These are phyloP conservation scores for Amblyopsis hoosieri DNA, from an alignment of 2,797 vertebrate species.

Conservation along the genomic window DNA sequence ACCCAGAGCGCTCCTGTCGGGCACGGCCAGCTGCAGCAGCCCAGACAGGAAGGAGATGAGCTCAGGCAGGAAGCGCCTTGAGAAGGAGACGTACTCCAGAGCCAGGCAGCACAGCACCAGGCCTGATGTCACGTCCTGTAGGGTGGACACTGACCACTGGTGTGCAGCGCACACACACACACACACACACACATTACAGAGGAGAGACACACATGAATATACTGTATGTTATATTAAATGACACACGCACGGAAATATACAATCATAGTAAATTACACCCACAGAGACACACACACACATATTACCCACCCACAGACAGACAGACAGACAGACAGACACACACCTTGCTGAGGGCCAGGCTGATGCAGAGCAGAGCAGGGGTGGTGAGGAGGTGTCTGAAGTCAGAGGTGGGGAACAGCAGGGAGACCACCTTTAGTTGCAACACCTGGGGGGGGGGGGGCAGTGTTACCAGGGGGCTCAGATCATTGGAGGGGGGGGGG, in stretches of 20 bases:
- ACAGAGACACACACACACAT: neutral
- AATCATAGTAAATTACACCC: neutral
- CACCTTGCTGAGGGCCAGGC: conserved; percentile 92
- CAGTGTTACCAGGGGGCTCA: no score
- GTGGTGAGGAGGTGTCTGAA: conserved; percentile 94
- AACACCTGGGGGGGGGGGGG: conserved; percentile 76
- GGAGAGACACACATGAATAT: neutral
- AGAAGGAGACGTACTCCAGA: conserved; percentile 88
- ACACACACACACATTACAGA: no score
- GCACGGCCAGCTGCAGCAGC: conserved; percentile 82
- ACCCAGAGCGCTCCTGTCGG: conserved; percentile 67
- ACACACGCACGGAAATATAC: neutral
- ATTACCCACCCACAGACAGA: neutral
- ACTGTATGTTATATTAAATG: neutral
- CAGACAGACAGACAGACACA: neutral
- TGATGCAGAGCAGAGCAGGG: conserved; percentile 88
- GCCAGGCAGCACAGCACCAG: conserved; percentile 87
- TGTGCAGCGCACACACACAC: neutral
- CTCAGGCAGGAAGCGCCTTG: conserved; percentile 90
- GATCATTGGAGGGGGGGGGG: no score
- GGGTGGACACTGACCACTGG: conserved; percentile 84
- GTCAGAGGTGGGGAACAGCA: conserved; percentile 94
- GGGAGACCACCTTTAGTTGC: conserved; percentile 85
- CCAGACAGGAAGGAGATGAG: conserved; percentile 90
- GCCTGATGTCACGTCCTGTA: conserved; percentile 85